Base-by-base conservation (phyloP, 2,888 invertebrate species). In the Cataglyphis rosenhaueri region DNA sequence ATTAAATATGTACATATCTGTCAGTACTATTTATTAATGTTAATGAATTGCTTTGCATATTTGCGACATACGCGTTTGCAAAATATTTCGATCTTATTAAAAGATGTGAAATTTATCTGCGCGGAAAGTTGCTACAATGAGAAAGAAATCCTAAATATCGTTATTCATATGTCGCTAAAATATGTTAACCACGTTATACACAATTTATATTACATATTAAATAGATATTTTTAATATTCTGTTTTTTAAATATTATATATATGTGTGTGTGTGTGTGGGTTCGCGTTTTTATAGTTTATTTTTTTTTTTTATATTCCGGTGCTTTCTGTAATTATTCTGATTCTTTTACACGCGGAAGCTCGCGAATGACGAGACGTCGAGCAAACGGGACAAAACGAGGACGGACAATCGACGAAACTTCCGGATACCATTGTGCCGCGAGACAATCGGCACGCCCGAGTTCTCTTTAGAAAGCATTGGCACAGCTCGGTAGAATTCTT, bases 401-500 rank as follows among this genome's bases (percentile, higher is more conserved):
- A 70, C 41, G 32, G 70, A 78, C 78, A 44, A 78, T 70, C 78
- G 57, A 41, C 10, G 70, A 57, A 68, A 78, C 70, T 70, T 57
- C 71, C 44, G 78, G 32, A 18, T 32, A 18, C 52, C 32, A 76
- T 76, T 76, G 76, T 76, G 12, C 32, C 59, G 44, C 59, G 59
- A 79, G 71, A 79, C 78, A 79, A 70, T 79, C 41, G 70, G 57
- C 41, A 57, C 35, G 15, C 57, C 55, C 44, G 59, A 38, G 65
- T 55, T 55, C 55, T 82, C 79, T 61, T 86, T 81, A 64, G 73
- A 70, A 59, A 62, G 79, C 78, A 59, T 82, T 85, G 75, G 78
- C 41, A 66, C 48, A 64, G 82, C 85, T 83, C 84, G 75, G 84
- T 66, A 68, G 65, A 83, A 89, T 86, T 89, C 84, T 89, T 87